Conservation (phyloP, 2,113 vertebrate genomes). For the Picathartes gymnocephalus region DNA sequence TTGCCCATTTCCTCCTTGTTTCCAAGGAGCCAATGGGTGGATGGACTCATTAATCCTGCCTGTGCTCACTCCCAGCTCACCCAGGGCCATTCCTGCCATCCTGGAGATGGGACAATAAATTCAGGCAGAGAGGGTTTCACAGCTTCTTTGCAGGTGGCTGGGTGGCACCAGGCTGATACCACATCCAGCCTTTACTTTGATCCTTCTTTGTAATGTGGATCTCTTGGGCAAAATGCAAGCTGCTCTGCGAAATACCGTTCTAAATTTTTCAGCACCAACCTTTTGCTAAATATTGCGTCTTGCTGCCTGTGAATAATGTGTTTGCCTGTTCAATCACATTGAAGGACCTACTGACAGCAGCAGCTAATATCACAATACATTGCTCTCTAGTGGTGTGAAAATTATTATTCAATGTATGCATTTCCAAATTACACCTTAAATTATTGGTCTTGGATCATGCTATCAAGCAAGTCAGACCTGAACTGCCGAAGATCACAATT, state of each 20-base stretch:
- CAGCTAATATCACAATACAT: background rate
- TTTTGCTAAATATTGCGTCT: background rate
- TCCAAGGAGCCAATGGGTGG: background rate
- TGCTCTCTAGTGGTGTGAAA: conserved; percentile 32
- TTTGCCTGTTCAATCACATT: background rate
- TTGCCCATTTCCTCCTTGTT: background rate
- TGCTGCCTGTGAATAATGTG: background rate
- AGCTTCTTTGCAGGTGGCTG: background rate
- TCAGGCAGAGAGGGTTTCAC: background rate
- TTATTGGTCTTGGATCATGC: background rate
- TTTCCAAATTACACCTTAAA: conserved; percentile 34
- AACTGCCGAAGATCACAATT: background rate
- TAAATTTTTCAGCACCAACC: background rate
- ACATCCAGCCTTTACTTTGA: background rate
- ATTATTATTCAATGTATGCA: conserved; percentile 28
- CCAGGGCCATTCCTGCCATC: accelerated
- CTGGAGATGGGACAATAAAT: background rate
- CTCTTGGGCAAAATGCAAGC: background rate
- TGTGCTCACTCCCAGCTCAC: background rate
- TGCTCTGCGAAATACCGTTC: background rate
- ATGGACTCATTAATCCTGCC: background rate
- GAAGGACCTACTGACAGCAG: background rate
- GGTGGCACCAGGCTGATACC: background rate
- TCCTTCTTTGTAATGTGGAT: background rate
- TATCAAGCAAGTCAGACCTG: background rate